Evolutionary conservation across 2,888 invertebrate genomes (phyloP), one percentile per base, ranked within the genome.

Genomic region (Drosophila mimica): DNA sequence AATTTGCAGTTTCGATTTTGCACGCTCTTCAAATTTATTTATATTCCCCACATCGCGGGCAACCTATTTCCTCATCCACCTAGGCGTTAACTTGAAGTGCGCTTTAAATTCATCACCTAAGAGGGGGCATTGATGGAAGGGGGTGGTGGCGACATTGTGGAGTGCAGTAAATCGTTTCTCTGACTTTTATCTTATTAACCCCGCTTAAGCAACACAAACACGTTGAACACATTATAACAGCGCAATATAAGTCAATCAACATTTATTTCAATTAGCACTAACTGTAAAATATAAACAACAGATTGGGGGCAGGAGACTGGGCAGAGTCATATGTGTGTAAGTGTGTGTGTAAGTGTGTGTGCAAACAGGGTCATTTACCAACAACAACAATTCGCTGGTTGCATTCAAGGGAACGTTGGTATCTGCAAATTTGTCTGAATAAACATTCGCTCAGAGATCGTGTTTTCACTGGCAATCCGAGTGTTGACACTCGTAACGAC

Each of bases 231-330:
- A 69, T 51, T 74, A 74, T 76, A 79, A 70, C 66, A 60, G 62
- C 31, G 76, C 88, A 83, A 89, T 89, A 85, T 89, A 89, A 89
- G 83, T 88, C 89, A 87, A 86, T 90, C 90, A 88, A 74, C 90
- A 88, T 91, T 88, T 81, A 83, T 89, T 87, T 83, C 72, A 81
- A 77, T 88, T 87, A 77, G 73, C 79, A 69, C 79, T 73, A 74
- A 78, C 67, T 68, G 70, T 52, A 76, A 66, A 69, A 64, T 59
- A 72, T 46, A 74, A 70, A 56, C 58, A 76, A 70, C 57, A 70
- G 67, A 60, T 51, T 31, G 17, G 61, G 51, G 65, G 38, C 4
- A 31, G 43, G 6, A 30, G 52, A 17, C n/a, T 11, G n/a, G n/a
- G 40, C 20, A n/a, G 56, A 78, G 76, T 72, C 81, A 20, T 46